Evolutionary conservation across 2,797 vertebrate genomes (phyloP).

Genomic region (Salmo trutta): DNA sequence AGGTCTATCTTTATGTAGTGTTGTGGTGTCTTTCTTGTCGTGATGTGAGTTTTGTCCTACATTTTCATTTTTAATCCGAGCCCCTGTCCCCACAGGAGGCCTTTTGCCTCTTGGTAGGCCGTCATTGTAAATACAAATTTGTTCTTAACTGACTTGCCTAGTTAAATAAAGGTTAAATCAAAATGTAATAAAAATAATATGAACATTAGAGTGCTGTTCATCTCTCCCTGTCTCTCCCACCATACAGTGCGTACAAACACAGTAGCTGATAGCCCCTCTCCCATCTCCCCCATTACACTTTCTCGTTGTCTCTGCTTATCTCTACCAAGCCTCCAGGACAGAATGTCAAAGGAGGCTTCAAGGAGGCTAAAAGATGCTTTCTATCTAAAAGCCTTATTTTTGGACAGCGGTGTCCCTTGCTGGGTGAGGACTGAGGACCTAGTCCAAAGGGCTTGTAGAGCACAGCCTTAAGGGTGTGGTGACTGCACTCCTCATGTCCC

Average conservation of each 20-base stretch:
- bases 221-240: neutral
- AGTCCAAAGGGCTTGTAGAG: slow-evolving; percentile 3
- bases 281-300: slow-evolving; percentile 58
- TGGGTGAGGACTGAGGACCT: slow-evolving; percentile 20
- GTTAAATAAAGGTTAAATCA: too few relatives aligned
- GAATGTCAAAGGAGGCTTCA: slow-evolving; percentile 33
- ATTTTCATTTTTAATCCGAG: too few relatives aligned
- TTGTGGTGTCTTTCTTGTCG: too few relatives aligned
- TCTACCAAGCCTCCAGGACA: slow-evolving; percentile 43
- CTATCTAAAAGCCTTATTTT: slow-evolving; percentile 41
- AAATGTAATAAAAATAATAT: neutral
- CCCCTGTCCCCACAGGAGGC: too few relatives aligned
- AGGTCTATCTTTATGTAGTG: too few relatives aligned
- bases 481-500: neutral
- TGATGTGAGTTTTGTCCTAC: too few relatives aligned
- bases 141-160: too few relatives aligned
- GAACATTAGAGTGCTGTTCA: slow-evolving; percentile 33
- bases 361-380: slow-evolving; percentile 42
- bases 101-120: too few relatives aligned
- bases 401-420: slow-evolving; percentile 31
- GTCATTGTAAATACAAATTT: too few relatives aligned
- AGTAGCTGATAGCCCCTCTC: slow-evolving; percentile 25
- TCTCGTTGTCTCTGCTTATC: slow-evolving; percentile 68
- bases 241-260: slow-evolving; percentile 25
- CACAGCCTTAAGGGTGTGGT: slow-evolving; percentile 10